Evolutionary conservation across 2,888 invertebrate species (phyloP), one percentile per base, ranked within the genome.

Genomic region (Heliconius sara): DNA sequence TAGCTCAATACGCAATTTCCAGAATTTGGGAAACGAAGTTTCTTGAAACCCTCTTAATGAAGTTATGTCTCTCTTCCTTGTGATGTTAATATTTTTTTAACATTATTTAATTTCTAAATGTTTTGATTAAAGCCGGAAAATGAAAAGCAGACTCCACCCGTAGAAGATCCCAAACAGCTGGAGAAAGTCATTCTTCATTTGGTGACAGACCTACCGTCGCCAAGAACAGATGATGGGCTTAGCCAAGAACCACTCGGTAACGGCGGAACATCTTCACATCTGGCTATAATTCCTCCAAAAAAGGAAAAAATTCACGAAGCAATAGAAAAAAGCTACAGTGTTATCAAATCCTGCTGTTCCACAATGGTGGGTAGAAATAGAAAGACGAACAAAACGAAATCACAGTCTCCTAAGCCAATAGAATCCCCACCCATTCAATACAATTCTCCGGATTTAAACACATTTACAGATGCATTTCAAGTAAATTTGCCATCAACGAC

Each of bases 161-260:
- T 97, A 0, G 97, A 97, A 87, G 97, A 97, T 90, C 97, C 97
- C 0, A 91, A 86, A 60, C 87, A 96, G 82, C 88, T 98, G 43
- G 96, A 97, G 85, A 96, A 96, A 85, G 97, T 97, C 0, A 97
- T 98, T 73, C 93, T 96, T 22, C 96, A 97, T 84, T 91, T 98
- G 30, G 92, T 94, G 1, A 92, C 90, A 0, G 88, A 92, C 75
- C 83, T 94, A n/a, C 93, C 93, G 0, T 88, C 91, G 0, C 88
- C 90, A 0, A 76, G 84, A 5, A 72, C 86, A 0, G 83, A 85
- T 0, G 84, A 83, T 4, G 43, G 74, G 3, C 67, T 57, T 0
- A 80, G 76, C 0, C 76, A 75, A 0, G 16, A 78, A 9, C 52
- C 27, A 39, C 10, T 52, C 5, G 25, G 52, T 6, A 52, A 66